Conservation (phyloP, 2,797 vertebrate species). For the Tadarida brasiliensis region DNA sequence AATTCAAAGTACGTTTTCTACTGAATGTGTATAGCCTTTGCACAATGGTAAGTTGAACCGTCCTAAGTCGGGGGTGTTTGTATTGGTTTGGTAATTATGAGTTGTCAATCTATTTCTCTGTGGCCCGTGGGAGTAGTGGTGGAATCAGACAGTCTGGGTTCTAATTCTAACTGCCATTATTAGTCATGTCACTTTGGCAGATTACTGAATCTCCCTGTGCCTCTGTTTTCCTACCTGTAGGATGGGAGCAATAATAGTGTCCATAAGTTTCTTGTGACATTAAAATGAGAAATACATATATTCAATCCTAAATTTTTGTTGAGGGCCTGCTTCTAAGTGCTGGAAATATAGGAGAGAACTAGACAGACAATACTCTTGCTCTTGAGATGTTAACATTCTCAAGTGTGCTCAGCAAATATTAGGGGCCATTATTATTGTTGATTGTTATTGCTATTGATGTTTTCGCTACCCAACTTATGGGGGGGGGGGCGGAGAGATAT, state of each 20-base stretch:
- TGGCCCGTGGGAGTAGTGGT: background rate
- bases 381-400: background rate
- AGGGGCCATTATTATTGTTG: background rate
- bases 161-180: background rate
- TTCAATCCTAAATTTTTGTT: background rate
- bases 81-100: background rate
- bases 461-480: background rate
- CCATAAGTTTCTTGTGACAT: background rate
- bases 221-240: background rate
- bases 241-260: background rate
- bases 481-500: background rate
- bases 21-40: background rate
- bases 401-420: background rate
- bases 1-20: background rate
- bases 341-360: background rate
- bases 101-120: background rate
- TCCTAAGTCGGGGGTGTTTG: background rate
- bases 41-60: background rate
- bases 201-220: background rate
- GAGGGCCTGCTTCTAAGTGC: background rate
- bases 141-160: background rate
- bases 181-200: background rate
- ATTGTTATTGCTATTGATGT: background rate
- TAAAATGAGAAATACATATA: conserved; percentile 21
- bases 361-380: background rate